Evolutionary conservation across 30 jellyfish, hydroid and myxozoan species (phyloP).

Genomic region (Chironex yamaguchii): DNA sequence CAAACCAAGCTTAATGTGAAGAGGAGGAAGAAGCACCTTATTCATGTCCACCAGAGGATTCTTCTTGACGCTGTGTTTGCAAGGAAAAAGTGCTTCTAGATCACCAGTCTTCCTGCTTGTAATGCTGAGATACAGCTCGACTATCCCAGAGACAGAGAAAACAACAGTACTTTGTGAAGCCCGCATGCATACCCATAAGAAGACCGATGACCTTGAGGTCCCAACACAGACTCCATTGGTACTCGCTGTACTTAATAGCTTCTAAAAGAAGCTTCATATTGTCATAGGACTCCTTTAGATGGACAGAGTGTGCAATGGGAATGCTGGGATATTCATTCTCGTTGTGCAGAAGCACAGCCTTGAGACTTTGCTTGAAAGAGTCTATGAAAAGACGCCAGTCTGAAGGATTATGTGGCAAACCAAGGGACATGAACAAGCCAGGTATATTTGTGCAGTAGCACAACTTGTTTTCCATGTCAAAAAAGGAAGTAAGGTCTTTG

Average conservation of each 20-base stretch:
- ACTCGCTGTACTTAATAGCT: slow-evolving; percentile 1
- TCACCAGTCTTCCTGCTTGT: too few relatives aligned
- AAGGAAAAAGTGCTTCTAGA: too few relatives aligned
- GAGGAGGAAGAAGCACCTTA: too few relatives aligned
- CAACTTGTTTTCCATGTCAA: background rate
- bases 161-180: too few relatives aligned
- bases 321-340: background rate
- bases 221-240: slow-evolving; percentile 2
- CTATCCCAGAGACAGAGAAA: too few relatives aligned
- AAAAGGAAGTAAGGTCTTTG: slow-evolving; percentile 8
- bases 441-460: slow-evolving; percentile 11
- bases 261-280: slow-evolving; percentile 13
- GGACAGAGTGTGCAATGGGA: slow-evolving; percentile 10
- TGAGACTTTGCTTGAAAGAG: background rate
- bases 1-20: too few relatives aligned
- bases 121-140: too few relatives aligned
- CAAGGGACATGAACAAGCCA: background rate
- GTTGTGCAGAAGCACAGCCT: too few relatives aligned
- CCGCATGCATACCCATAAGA: too few relatives aligned
- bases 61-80: too few relatives aligned
- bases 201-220: too few relatives aligned
- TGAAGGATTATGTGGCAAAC: background rate
- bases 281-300: slow-evolving; percentile 15
- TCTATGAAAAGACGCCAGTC: slow-evolving; percentile 19
- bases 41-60: too few relatives aligned